Evolutionary conservation across 2,113 vertebrate species (phyloP).

Genomic region (Gnathonemus echidnorhynchus): DNA sequence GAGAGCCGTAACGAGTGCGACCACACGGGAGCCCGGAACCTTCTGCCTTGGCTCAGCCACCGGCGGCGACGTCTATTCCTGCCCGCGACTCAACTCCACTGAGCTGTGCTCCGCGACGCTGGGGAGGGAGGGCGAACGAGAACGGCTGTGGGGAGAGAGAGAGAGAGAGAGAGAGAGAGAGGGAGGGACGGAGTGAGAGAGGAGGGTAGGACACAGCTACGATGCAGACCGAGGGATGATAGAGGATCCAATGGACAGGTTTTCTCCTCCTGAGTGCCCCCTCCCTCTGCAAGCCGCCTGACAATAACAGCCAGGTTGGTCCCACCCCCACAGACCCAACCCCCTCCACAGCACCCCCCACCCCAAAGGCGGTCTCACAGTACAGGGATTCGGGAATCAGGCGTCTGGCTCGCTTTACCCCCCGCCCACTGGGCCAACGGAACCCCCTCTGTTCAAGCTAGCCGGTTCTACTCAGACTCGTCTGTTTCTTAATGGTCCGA

Average conservation of each 20-base stretch:
- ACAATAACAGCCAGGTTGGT: slow-evolving; percentile 3
- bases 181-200: slow-evolving; percentile 28
- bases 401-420: not conserved
- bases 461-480: not conserved
- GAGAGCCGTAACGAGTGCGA: slow-evolving; percentile 21
- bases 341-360: not conserved
- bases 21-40: not conserved
- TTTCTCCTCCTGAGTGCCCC: slow-evolving; percentile 14
- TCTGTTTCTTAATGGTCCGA: not conserved
- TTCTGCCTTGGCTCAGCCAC: not conserved
- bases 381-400: not conserved
- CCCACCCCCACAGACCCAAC: not conserved
- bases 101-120: slow-evolving; percentile 30
- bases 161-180: slow-evolving; percentile 47
- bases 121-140: slow-evolving; percentile 35
- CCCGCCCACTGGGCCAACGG: not conserved
- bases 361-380: not conserved
- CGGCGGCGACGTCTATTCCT: slow-evolving; percentile 6
- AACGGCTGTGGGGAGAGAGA: slow-evolving; percentile 35
- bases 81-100: slow-evolving; percentile 6
- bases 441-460: not conserved
- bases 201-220: slow-evolving; percentile 45
- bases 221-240: slow-evolving; percentile 50
- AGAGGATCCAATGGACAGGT: slow-evolving; percentile 20
- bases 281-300: slow-evolving; percentile 1